Conservation (phyloP, 2,888 invertebrate species). For the Didymodactylos carnosus region DNA sequence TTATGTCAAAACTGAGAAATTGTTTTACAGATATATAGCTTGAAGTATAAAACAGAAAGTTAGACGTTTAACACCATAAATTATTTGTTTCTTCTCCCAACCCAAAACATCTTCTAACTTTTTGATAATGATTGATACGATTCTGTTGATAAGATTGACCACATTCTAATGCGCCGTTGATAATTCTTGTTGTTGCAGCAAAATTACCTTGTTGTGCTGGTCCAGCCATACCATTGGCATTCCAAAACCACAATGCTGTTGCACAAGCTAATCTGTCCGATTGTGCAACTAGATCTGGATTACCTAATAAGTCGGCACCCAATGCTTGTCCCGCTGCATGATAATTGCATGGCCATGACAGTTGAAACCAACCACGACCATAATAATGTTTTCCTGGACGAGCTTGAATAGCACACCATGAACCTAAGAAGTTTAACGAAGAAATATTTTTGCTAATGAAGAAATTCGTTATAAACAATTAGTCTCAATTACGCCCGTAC, state of each 20-base stretch:
- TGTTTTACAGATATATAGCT: too few relatives aligned
- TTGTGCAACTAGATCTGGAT: background rate
- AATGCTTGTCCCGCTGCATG: background rate
- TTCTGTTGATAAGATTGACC: background rate
- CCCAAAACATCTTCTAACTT: background rate
- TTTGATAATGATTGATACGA: background rate
- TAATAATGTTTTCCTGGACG: background rate
- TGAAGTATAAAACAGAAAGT: too few relatives aligned
- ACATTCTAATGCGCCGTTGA: slow-evolving; percentile 2
- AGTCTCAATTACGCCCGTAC: too few relatives aligned
- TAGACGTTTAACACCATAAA: background rate
- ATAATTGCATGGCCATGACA: slow-evolving; percentile 9
- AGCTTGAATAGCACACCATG: background rate
- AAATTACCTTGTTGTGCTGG: slow-evolving; percentile 3
- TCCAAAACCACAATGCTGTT: slow-evolving; percentile 8
- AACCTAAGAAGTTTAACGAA: too few relatives aligned
- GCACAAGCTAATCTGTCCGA: slow-evolving; percentile 1
- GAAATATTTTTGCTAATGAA: too few relatives aligned
- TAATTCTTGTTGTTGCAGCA: background rate
- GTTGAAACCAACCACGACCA: slow-evolving; percentile 10
- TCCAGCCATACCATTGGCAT: background rate
- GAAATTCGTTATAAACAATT: too few relatives aligned
- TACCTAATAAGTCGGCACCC: background rate
- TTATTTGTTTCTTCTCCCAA: background rate
- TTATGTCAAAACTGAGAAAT: too few relatives aligned